phyloP scores from a whole-genome alignment of 1,140 invertebrate species.

The Bombyx mori region ASM3026992v2 NC_085129.1:7936501-7937000 shows the following conservation, averaged over 20 bases:
- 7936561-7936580: too few relatives aligned
- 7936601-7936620: too few relatives aligned
- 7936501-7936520: too few relatives aligned
- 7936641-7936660: too few relatives aligned
- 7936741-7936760: conserved; percentile 14
- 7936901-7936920: conserved; percentile 23
- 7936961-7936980: conserved; percentile 27
- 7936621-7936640: too few relatives aligned
- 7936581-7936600: too few relatives aligned
- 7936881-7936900: conserved; percentile 27
- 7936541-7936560: too few relatives aligned
- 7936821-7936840: conserved; percentile 22
- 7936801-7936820: conserved; percentile 28
- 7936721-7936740: conserved; percentile 4
- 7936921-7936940: conserved; percentile 32
- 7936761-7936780: conserved; percentile 14
- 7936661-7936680: too few relatives aligned
- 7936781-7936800: conserved; percentile 12
- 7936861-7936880: conserved; percentile 29
- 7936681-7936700: neutral
- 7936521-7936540: too few relatives aligned
- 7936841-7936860: conserved; percentile 17
- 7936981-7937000: conserved; percentile 6
- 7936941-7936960: conserved; percentile 22
- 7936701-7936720: neutral